Evolutionary conservation across 2,888 invertebrate genomes (phyloP), one percentile per base, ranked within the genome.

Genomic region (Drosophila mimica): DNA sequence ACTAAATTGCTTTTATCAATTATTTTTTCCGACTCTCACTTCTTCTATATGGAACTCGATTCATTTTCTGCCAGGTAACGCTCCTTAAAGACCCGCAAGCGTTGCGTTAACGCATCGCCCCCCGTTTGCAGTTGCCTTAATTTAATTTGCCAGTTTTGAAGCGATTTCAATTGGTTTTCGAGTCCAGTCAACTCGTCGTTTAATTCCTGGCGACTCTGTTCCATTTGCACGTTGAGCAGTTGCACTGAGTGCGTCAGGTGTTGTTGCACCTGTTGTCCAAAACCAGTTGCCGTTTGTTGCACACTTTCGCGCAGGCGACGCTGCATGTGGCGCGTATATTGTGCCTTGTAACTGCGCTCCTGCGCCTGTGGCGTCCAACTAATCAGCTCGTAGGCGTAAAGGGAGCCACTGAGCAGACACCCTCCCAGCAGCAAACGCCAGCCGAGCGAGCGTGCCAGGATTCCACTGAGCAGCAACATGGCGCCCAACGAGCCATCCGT

Each of bases 321-420:
- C 20, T 98, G 97, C 72, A 98, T 98, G 93, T 98, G 98, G 71
- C 95, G 95, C 36, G 97, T 97, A 93, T 99, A 99, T 94, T 99
- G 99, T 62, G 95, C 94, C 94, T 99, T 99, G 94, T 99, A 99
- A 76, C 97, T 94, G 52, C 97, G 95, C 93, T 99, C 99, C 93
- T 98, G 99, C 28, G 99, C 99, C 90, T 96, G 96, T 84, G 97
- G 97, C 51, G 99, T 99, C 99, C 99, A 99, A 46, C 98, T 98
- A 53, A 99, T 94, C 54, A 99, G 95, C 94, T 99, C 99, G 93
- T 99, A 99, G 56, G 97, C 94, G 94, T 99, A 99, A 70, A 99
- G 94, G 74, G 97, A 95, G 70, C 97, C 97, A 93, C 99, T 98
- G 67, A 97, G 88, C 70, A 94, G 95, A 82, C 97, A 97, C 49